Evolutionary conservation across 2,113 vertebrate species (phyloP).

Genomic region (Atrichornis clamosus): DNA sequence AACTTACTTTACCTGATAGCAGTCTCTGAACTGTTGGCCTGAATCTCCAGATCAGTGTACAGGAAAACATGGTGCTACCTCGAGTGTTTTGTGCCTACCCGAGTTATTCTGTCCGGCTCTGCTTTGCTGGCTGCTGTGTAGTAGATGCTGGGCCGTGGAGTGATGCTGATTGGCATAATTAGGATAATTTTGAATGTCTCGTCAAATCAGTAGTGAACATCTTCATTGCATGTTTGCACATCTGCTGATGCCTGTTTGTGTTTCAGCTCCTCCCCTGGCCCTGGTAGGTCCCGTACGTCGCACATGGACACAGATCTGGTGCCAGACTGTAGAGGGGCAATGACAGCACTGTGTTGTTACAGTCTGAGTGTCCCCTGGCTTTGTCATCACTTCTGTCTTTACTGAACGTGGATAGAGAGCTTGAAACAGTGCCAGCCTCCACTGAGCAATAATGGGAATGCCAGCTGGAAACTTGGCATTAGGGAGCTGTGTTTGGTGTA

Average conservation of each 20-base stretch:
- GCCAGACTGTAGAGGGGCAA: background rate
- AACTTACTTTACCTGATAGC: background rate
- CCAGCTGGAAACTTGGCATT: background rate
- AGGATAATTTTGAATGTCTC: background rate
- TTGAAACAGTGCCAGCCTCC: background rate
- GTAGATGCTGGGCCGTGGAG: background rate
- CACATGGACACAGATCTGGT: accelerated
- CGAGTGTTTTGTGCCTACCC: background rate
- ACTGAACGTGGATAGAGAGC: background rate
- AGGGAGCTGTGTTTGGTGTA: background rate
- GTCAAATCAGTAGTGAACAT: background rate
- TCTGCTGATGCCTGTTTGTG: background rate
- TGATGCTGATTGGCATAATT: background rate
- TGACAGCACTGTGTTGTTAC: background rate
- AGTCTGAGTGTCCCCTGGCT: background rate
- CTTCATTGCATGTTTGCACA: background rate
- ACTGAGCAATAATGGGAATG: background rate
- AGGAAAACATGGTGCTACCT: background rate
- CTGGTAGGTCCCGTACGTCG: accelerated
- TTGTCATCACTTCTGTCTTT: background rate
- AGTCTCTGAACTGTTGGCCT: background rate
- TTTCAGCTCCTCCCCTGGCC: background rate
- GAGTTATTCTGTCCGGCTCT: background rate
- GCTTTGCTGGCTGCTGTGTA: background rate
- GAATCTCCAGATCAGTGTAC: background rate